A percentile compares a stretch with the other conserved stretches of the same genome.
These are phyloP conservation scores for Tolypeutes matacus DNA, from an alignment of 2,797 vertebrate genomes.

Conservation along the genomic window DNA sequence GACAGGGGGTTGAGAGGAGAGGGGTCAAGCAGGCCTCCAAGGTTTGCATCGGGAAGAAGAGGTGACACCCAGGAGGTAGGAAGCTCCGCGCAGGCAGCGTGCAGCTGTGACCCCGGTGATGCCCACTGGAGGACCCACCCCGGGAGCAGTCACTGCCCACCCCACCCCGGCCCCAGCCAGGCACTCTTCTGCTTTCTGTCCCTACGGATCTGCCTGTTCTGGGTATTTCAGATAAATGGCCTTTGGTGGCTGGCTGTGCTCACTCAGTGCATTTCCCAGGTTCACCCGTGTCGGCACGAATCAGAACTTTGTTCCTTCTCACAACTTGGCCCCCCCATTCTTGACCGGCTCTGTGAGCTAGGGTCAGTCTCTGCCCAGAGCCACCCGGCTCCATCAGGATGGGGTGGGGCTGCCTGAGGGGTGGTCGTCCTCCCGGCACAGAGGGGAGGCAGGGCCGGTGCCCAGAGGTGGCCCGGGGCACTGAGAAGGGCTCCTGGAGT, in stretches of 20 bases:
- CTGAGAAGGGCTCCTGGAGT: too few relatives aligned
- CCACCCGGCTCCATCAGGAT: background rate
- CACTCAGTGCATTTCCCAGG: background rate
- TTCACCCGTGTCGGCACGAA: accelerated
- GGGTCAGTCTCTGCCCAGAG: background rate
- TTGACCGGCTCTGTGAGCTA: background rate
- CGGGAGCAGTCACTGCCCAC: too few relatives aligned
- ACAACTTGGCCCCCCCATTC: background rate
- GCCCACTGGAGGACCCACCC: too few relatives aligned
- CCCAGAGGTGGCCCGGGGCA: accelerated
- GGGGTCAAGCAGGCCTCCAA: background rate
- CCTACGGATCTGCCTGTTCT: background rate
- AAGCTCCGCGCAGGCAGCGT: background rate
- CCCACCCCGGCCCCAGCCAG: background rate
- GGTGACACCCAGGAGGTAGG: too few relatives aligned
- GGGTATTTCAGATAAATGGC: background rate
- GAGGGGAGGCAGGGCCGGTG: background rate
- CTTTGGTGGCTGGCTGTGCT: background rate
- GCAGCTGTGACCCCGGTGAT: background rate
- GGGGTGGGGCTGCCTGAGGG: background rate
- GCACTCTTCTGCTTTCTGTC: background rate
- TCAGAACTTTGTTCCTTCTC: background rate
- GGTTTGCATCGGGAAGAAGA: background rate
- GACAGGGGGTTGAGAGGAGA: background rate
- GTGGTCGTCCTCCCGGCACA: background rate